Evolutionary conservation across 30 jellyfish, hydroid and myxozoan species (phyloP), one percentile per base, ranked within the genome.

Genomic region (Rhopilema esculentum): DNA sequence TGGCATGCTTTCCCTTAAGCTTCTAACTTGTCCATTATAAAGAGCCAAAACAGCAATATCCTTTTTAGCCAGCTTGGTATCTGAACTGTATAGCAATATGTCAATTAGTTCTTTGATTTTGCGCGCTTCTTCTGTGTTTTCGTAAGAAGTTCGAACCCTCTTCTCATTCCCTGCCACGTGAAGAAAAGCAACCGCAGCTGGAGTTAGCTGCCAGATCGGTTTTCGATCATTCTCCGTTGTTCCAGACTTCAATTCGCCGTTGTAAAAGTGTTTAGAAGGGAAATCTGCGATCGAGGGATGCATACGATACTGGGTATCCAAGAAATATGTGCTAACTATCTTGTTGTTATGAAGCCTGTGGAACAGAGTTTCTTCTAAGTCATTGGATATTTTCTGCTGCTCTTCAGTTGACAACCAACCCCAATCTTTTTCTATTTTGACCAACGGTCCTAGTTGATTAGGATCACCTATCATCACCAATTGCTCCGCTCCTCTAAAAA

Each of bases 391-490:
- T 9, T 51, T 23, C 53, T 57, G 49, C 8, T 77, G 31, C n/a
- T 77, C 88, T 21, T 48, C 73, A 77, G 22, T 18, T 17, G 73
- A 30, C 79, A 77, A 26, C 88, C 88, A 77, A 9, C 26, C 49
- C 74, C 88, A 48, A 72, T 53, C 40, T 48, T 48, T 40, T 26
- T 77, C 88, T 23, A 77, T 18, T 25, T 77, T 50, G 21, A 77
- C 88, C 8, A 77, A 19, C 19, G 88, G 88, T 7, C 88, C 88
- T 16, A 77, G 9, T 22, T 77, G 88, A 19, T 50, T 77, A 16
- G 88, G 75, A 23, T 77, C 88, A 15, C 88, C 88, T 8, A 77
- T 77, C 88, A 77, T n/a, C 80, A 77, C 88, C 31, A 77, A 49
- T 27, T 77, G 77, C 76, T 77, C 68, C 19, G 82, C 88, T 9